Evolutionary conservation across 53 echinoderm and acorn worm species (phyloP), one percentile per base, ranked within the genome.

Genomic region (Henricia sp.): DNA sequence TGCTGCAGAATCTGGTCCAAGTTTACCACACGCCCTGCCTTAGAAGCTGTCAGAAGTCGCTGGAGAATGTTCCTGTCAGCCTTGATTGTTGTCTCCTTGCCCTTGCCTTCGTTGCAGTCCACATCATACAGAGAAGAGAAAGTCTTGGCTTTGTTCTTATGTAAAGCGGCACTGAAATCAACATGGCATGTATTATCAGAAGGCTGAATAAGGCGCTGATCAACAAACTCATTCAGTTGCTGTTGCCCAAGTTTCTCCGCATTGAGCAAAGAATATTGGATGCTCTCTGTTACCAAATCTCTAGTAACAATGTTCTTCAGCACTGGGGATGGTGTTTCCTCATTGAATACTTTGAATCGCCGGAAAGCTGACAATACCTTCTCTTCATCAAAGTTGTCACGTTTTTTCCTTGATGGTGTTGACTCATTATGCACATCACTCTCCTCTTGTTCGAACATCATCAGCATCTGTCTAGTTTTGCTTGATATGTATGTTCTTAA

Each of bases 1-100:
- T 85, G 89, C 33, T 75, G 48, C 2, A 89, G 69, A 19, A 89
- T 48, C 16, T 43, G 32, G 17, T 32, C 6, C 16, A 88, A 34
- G 28, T 88, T 71, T 10, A 88, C 71, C 16, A 4, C 13, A 6
- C 88, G 54, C 5, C 88, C 88, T 21, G 70, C 83, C 40, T 24
- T 17, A 70, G 68, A 88, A 20, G 83, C 71, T 25, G 64, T 72
- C n/a, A 88, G 4, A 42, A 89, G 84, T 11, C 84, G 25, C 21
- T 75, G 73, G 3, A 66, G 51, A 39, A 84, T n/a, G 32, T 85
- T 84, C 35, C 84, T 72, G 75, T 84, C 83, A 12, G 67, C 67
- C 55, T 89, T 82, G 4, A 53, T 13, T 16, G 39, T 26, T 23
- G 17, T 82, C 17, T 23, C 52, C 51, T 66, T 38, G 30, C 28